Percentiles rank a stretch among this genome's conserved stretches.
Evolutionary conservation across 1,140 invertebrate genomes (phyloP).

Genomic region (Sminthurinus signatus): DNA sequence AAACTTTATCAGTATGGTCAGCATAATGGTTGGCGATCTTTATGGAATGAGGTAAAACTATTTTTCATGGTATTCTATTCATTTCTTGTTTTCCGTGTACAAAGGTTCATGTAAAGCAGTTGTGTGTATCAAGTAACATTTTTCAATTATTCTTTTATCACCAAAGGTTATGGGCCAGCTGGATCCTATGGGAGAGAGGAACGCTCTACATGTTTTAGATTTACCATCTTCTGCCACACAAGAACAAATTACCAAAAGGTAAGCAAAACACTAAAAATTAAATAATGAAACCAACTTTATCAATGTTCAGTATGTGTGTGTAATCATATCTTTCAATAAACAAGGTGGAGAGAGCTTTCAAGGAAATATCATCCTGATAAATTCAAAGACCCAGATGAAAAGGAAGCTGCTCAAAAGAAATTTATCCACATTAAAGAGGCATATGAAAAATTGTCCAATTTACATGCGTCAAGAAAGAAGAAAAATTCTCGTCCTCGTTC

Average conservation of each 20-base stretch:
- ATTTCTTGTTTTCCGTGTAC: too few relatives aligned
- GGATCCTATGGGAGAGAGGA: constrained; percentile 81
- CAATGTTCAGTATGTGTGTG: too few relatives aligned
- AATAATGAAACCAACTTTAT: too few relatives aligned
- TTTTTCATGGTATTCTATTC: too few relatives aligned
- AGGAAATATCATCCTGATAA: constrained; percentile 91
- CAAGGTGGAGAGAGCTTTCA: constrained; percentile 72
- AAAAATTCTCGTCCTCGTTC: not conserved
- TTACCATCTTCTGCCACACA: constrained; percentile 68
- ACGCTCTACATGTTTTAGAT: constrained; percentile 73
- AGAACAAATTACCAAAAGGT: constrained; percentile 73
- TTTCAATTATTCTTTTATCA: too few relatives aligned
- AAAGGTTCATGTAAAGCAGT: too few relatives aligned
- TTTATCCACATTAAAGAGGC: constrained; percentile 92
- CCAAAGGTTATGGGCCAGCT: constrained; percentile 41
- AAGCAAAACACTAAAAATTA: too few relatives aligned
- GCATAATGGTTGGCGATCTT: constrained; percentile 68
- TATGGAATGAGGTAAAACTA: constrained; percentile 78
- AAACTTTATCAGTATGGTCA: constrained; percentile 67
- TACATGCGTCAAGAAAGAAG: constrained; percentile 60
- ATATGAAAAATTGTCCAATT: constrained; percentile 79
- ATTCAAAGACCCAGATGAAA: constrained; percentile 59
- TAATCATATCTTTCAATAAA: too few relatives aligned
- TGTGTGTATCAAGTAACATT: too few relatives aligned
- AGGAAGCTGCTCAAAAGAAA: constrained; percentile 65